Conservation (phyloP, 2,888 invertebrate genomes). For the Sericinus montela region DNA sequence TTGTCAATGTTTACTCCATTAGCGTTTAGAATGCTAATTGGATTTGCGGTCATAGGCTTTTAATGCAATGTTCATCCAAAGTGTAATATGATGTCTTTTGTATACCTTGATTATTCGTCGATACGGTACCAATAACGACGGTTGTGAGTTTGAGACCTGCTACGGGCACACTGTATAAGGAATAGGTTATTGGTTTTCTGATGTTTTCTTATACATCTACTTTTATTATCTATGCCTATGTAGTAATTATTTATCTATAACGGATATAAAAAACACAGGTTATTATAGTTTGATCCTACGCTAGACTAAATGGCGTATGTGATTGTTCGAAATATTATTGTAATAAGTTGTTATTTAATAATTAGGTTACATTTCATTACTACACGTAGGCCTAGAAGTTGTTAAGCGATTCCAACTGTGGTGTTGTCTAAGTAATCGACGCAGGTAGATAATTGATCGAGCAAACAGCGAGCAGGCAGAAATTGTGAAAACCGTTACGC, state of each 20-base stretch:
- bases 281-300: too few species aligned
- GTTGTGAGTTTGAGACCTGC: too few species aligned
- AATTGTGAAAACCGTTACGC: slow-evolving; percentile 75
- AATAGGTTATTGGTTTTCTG: not conserved
- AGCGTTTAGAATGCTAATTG: slow-evolving; percentile 10
- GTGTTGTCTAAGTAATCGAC: slow-evolving; percentile 10
- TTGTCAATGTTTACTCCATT: slow-evolving; percentile 19
- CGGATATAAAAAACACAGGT: too few species aligned
- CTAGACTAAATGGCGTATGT: too few species aligned
- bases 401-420: not conserved
- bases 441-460: slow-evolving; percentile 74
- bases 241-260: too few species aligned
- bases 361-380: not conserved
- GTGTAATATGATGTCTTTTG: too few species aligned
- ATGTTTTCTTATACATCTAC: too few species aligned
- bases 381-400: not conserved
- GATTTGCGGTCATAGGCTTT: not conserved
- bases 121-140: too few species aligned
- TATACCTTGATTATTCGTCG: too few species aligned
- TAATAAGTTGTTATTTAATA: not conserved
- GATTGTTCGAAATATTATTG: too few species aligned
- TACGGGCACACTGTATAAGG: too few species aligned
- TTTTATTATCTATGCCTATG: too few species aligned
- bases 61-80: not conserved
- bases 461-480: slow-evolving; percentile 51